These are phyloP conservation scores for Prinia subflava DNA, from an alignment of 2,113 vertebrate species.

Conservation along the genomic window DNA sequence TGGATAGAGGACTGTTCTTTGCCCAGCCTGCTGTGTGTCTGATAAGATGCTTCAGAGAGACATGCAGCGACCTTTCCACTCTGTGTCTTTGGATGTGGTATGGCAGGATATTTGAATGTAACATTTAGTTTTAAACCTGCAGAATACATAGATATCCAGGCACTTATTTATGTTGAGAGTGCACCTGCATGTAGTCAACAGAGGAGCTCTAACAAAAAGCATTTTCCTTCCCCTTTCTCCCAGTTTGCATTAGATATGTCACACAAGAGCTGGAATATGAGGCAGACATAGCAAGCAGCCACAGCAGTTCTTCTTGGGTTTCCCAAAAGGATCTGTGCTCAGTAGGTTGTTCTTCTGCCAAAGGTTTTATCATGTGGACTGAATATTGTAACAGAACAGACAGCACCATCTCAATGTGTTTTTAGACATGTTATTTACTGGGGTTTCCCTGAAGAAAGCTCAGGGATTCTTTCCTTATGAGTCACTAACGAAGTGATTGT, in stretches of 20 bases:
- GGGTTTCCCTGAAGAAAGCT: conserved; percentile 81
- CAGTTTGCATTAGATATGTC: conserved; percentile 16
- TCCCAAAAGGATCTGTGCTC: conserved; percentile 57
- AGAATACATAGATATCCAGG: conserved; percentile 27
- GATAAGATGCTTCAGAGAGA: conserved; percentile 50
- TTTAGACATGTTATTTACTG: conserved; percentile 74
- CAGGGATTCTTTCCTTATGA: conserved; percentile 73
- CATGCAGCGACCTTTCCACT: not conserved
- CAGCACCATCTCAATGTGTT: conserved; percentile 67
- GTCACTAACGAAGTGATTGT: conserved; percentile 73
- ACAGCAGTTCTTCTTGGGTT: conserved; percentile 49
- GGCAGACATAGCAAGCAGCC: conserved; percentile 16
- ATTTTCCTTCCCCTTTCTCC: conserved; percentile 27
- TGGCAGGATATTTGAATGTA: not conserved
- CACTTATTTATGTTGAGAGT: conserved; percentile 18
- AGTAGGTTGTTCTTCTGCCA: conserved; percentile 36
- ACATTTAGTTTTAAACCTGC: not conserved
- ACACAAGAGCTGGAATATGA: conserved; percentile 1
- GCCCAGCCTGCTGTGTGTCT: conserved; percentile 24
- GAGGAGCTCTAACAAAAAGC: conserved; percentile 36
- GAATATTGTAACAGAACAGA: conserved; percentile 46
- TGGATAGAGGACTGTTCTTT: not conserved
- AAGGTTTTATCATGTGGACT: conserved; percentile 63
- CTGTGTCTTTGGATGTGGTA: not conserved
- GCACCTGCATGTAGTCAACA: not conserved